These are phyloP conservation scores for Zaprionus lineosus DNA, from an alignment of 2,888 invertebrate species.

Conservation along the genomic window DNA sequence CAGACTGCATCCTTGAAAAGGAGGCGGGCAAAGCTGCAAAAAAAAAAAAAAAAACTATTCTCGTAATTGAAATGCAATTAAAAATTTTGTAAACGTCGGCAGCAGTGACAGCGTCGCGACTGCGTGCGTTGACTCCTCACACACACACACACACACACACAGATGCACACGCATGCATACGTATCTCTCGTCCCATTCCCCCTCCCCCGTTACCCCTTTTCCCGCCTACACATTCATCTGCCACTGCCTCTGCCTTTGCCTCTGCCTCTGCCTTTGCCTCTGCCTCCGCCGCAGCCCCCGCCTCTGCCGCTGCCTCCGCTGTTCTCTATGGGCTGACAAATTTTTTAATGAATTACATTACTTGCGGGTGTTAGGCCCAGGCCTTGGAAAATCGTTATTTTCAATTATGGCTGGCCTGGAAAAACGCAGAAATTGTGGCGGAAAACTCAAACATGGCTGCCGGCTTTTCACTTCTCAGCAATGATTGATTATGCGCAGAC, in stretches of 20 bases:
- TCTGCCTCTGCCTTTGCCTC: background rate
- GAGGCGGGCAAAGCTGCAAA: constrained; percentile 14
- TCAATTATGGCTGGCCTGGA: constrained; percentile 64
- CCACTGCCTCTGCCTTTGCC: no score
- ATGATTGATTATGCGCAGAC: constrained; percentile 72
- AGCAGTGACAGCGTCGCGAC: constrained; percentile 16
- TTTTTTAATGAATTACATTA: constrained; percentile 81
- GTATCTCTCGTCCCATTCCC: no score
- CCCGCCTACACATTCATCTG: background rate
- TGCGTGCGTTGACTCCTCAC: constrained; percentile 64
- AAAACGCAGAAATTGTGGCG: constrained; percentile 20
- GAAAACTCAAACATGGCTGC: constrained; percentile 48
- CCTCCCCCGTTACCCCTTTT: no score
- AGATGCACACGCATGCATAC: no score
- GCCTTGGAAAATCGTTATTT: constrained; percentile 67
- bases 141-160: constrained; percentile 1
- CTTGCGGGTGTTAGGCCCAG: constrained; percentile 75
- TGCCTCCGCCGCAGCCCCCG: background rate
- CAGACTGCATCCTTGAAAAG: constrained; percentile 16
- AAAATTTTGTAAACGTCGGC: constrained; percentile 70
- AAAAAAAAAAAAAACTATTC: constrained; percentile 60
- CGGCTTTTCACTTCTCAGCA: constrained; percentile 57
- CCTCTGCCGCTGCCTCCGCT: constrained; percentile 17
- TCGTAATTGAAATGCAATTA: constrained; percentile 81
- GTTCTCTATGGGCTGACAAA: constrained; percentile 46